phyloP scores from a whole-genome alignment of 2,113 vertebrate species.

The Colossoma macropomum region DNA sequence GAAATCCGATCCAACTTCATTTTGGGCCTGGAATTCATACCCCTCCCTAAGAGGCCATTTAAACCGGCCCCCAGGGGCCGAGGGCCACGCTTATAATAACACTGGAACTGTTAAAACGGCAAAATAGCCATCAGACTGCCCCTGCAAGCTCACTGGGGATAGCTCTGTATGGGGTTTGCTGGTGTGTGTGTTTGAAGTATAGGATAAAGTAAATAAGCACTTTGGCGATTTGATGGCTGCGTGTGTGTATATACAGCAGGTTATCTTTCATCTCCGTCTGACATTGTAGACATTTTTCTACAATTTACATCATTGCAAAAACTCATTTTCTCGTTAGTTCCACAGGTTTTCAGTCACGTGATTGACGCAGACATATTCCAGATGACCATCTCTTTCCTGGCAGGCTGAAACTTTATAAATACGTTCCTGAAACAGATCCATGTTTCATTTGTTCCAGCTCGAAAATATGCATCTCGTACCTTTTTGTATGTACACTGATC shows the following conservation, averaged over 20 bases:
- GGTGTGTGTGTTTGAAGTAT: neutral
- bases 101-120: conserved; percentile 45
- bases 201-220: neutral
- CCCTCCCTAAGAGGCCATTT: conserved; percentile 26
- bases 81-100: conserved; percentile 46
- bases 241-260: neutral
- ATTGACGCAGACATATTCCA: conserved; percentile 14
- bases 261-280: neutral
- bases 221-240: neutral
- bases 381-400: neutral
- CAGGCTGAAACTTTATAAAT: neutral
- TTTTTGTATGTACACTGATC: too few relatives aligned
- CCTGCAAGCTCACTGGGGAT: neutral
- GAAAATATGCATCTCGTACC: neutral
- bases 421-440: neutral
- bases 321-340: conserved; percentile 37
- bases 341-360: neutral
- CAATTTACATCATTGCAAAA: conserved; percentile 26
- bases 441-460: neutral
- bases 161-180: too few relatives aligned
- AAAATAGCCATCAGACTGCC: conserved; percentile 29
- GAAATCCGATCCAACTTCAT: conserved; percentile 51
- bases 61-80: conserved; percentile 2
- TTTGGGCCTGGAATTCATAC: conserved; percentile 42
- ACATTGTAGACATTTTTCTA: conserved; percentile 38